These are phyloP conservation scores for Hyperoodon ampullatus DNA, from an alignment of 2,113 vertebrate genomes.

Conservation along the genomic window DNA sequence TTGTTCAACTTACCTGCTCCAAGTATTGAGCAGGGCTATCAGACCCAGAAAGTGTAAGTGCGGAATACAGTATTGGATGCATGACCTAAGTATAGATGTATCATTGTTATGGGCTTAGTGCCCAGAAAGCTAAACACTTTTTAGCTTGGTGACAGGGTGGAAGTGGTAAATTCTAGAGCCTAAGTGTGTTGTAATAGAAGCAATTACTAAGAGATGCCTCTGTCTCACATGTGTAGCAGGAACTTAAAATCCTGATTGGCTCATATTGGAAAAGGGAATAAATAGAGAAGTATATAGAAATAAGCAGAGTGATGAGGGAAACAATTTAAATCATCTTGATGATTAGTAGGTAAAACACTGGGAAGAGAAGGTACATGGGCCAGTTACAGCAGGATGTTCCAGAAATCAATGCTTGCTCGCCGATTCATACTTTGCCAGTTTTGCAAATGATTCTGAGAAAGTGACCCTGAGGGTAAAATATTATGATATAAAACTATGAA, in stretches of 20 bases:
- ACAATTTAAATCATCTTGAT: neutral
- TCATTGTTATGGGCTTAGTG: neutral
- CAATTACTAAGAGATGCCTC: neutral
- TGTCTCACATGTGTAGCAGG: neutral
- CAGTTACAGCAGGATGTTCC: neutral
- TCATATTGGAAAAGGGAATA: neutral
- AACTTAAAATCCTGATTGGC: neutral
- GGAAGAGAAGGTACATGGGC: neutral
- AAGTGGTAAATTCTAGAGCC: neutral
- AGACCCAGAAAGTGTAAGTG: neutral
- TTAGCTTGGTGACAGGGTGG: neutral
- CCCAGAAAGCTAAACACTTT: constrained; percentile 15
- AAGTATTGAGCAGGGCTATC: neutral
- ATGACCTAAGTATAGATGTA: constrained; percentile 28
- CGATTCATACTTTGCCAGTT: neutral
- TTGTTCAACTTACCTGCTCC: neutral
- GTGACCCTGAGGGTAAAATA: neutral
- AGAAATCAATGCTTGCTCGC: neutral
- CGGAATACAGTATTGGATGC: neutral
- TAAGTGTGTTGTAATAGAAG: constrained; percentile 5
- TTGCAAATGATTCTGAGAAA: neutral
- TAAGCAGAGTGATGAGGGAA: neutral
- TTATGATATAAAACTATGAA: neutral
- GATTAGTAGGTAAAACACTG: neutral
- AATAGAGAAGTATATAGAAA: neutral